Conservation (phyloP, 2,797 vertebrate genomes). For the Galaxias olidus region DNA sequence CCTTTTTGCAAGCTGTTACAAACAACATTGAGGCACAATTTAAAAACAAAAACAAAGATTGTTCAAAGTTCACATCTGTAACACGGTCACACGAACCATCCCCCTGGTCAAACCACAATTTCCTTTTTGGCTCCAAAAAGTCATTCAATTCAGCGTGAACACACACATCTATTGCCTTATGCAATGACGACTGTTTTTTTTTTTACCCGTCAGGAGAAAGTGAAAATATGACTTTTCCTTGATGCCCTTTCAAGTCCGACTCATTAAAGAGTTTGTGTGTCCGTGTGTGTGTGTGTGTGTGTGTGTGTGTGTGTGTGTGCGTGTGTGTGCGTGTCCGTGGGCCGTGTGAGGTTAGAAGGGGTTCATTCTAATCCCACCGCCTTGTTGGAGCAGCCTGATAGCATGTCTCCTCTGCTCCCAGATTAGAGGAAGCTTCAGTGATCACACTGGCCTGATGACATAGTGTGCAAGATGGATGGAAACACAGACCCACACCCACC, state of each 20-base stretch:
- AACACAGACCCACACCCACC: neutral
- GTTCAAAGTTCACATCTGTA: constrained; percentile 64
- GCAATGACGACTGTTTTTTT: constrained; percentile 19
- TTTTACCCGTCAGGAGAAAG: constrained; percentile 49
- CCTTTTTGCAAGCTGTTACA: constrained; percentile 57
- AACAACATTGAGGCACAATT: constrained; percentile 58
- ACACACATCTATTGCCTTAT: constrained; percentile 60
- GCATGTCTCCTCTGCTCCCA: constrained; percentile 68
- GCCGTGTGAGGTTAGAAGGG: constrained; percentile 22
- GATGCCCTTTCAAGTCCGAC: constrained; percentile 56
- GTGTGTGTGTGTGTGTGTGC: constrained; percentile 17
- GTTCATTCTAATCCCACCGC: constrained; percentile 73
- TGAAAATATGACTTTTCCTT: constrained; percentile 59
- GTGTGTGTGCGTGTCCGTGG: constrained; percentile 58
- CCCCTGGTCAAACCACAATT: constrained; percentile 64
- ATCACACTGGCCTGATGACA: constrained; percentile 59
- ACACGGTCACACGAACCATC: constrained; percentile 56
- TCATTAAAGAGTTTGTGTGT: constrained; percentile 68
- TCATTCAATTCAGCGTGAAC: constrained; percentile 52
- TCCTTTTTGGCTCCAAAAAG: constrained; percentile 64
- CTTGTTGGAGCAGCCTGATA: constrained; percentile 69
- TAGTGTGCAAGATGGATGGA: constrained; percentile 47
- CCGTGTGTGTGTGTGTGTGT: constrained; percentile 39
- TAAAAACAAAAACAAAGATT: constrained; percentile 68
- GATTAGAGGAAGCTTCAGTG: constrained; percentile 63